A percentile compares a stretch with the other conserved stretches of the same genome.
Conservation (phyloP, 1,140 invertebrate species). For the Drosophila nebulosa region DNA sequence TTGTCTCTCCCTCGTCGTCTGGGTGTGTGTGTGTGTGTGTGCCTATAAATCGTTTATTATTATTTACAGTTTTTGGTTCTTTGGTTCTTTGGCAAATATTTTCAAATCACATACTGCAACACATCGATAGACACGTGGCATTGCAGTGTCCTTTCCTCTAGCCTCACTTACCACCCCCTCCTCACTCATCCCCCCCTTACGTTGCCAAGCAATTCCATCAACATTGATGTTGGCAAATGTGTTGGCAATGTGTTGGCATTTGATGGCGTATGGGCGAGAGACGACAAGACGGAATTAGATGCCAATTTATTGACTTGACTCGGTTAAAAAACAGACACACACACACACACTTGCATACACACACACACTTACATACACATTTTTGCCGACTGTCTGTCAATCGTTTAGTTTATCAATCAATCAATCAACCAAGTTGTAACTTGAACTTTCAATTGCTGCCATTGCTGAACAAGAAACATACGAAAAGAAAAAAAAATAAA, state of each 20-base stretch:
- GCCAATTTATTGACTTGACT: constrained; percentile 4
- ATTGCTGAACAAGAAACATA: background rate
- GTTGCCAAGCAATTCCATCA: background rate
- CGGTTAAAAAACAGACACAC: background rate
- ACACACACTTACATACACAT: background rate
- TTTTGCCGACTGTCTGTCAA: constrained; percentile 37
- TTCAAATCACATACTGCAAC: constrained; percentile 39
- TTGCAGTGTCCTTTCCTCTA: constrained; percentile 22
- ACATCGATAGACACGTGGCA: constrained; percentile 65
- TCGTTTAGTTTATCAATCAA: constrained; percentile 49
- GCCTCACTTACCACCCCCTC: too few species aligned
- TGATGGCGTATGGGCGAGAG: constrained; percentile 24
- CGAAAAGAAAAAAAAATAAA: too few species aligned
- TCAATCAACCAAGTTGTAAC: constrained; percentile 26
- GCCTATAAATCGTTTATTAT: constrained; percentile 69
- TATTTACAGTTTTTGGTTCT: constrained; percentile 55
- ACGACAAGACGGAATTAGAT: background rate
- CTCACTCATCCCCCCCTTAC: too few species aligned
- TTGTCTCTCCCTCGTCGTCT: background rate
- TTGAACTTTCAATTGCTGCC: background rate
- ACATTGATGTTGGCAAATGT: constrained; percentile 43
- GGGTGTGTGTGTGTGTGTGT: too few species aligned
- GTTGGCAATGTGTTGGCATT: constrained; percentile 50
- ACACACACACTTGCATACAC: background rate
- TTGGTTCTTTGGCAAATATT: constrained; percentile 43